Evolutionary conservation across 2,797 vertebrate species (phyloP).

Genomic region (Ptychadena robeensis): DNA sequence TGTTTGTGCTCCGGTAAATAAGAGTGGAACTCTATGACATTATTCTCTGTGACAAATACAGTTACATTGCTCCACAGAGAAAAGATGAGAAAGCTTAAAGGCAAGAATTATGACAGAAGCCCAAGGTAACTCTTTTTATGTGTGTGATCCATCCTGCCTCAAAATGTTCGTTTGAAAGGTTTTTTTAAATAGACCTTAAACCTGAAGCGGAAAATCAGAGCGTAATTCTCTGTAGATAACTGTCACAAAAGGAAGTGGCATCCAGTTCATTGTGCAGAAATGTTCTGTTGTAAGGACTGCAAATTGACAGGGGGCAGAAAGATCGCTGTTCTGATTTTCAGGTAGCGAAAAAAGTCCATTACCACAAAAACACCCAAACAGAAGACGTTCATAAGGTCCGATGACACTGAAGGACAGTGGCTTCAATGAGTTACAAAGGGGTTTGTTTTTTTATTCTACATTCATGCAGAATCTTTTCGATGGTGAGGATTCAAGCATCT

Average conservation of each 20-base stretch:
- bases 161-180: conserved; percentile 21
- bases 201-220: conserved; percentile 37
- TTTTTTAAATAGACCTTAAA: conserved; percentile 8
- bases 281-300: background rate
- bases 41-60: conserved; percentile 44
- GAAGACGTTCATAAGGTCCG: background rate
- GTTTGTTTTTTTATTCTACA: too few species aligned
- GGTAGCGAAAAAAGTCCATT: background rate
- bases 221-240: conserved; percentile 11
- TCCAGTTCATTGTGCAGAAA: background rate
- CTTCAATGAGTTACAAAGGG: background rate
- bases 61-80: conserved; percentile 26
- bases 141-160: conserved; percentile 39
- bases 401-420: background rate
- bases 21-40: background rate
- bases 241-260: conserved; percentile 8
- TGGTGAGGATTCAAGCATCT: too few species aligned
- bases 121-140: conserved; percentile 45
- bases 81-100: conserved; percentile 19
- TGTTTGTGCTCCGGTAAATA: conserved; percentile 8
- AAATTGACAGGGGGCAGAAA: background rate
- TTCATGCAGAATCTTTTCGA: too few species aligned
- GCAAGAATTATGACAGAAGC: conserved; percentile 13
- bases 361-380: background rate
- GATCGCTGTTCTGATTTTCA: background rate